Evolutionary conservation across 35 echinoderm and acorn worm species (phyloP).

Genomic region (Patiria miniata): DNA sequence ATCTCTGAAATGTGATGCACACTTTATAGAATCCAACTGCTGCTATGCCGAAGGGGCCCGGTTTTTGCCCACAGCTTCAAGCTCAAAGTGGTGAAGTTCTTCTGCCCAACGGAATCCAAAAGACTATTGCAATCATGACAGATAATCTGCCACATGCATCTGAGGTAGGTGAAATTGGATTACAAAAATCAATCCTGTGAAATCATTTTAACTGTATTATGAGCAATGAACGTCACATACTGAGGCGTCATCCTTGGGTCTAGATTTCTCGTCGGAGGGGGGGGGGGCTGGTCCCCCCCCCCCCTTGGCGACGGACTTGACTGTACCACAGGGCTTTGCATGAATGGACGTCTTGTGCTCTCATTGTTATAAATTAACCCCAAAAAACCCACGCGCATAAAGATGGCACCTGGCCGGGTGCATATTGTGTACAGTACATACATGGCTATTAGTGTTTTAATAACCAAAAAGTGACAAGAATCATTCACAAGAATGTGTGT

Average conservation of each 20-base stretch:
- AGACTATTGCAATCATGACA: not conserved
- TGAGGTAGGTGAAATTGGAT: not conserved
- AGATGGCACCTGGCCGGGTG: too few species aligned
- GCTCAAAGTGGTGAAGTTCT: constrained; percentile 11
- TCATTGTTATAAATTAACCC: too few species aligned
- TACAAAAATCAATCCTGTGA: not conserved
- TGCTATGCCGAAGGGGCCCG: not conserved
- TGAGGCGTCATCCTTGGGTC: too few species aligned
- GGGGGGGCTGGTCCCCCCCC: not conserved
- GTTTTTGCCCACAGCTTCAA: not conserved
- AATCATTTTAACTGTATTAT: not conserved
- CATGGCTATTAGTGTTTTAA: too few species aligned
- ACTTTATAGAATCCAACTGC: not conserved
- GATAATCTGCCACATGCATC: not conserved
- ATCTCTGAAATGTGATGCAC: not conserved
- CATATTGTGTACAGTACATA: too few species aligned
- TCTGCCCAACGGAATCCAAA: constrained; percentile 8
- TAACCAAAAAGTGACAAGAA: too few species aligned
- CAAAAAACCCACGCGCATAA: too few species aligned
- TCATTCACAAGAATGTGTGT: too few species aligned
- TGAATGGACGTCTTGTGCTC: too few species aligned
- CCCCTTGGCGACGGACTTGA: not conserved
- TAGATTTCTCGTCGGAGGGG: not conserved
- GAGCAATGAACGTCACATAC: not conserved
- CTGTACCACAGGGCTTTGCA: not conserved